Evolutionary conservation across 2,888 invertebrate species (phyloP), one percentile per base, ranked within the genome.

Genomic region (Andrena minutula): DNA sequence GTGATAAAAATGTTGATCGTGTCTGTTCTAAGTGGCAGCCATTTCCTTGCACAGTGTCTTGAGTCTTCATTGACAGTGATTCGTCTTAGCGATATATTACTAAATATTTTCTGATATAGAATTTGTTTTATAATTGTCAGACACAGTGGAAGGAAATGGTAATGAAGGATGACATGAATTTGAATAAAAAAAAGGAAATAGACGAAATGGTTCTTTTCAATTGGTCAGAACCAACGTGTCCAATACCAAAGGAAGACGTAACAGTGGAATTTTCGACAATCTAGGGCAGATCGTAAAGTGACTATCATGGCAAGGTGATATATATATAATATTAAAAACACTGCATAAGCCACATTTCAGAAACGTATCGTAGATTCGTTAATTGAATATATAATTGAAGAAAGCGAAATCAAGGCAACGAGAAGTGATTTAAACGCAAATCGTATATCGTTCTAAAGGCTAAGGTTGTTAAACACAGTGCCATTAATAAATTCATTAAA

Each of bases 311-410:
- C 88, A 91, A 86, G 90, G 88, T 90, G 88, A 88, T 86, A 89
- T 88, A 88, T 84, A 84, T 83, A 66, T 65, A 75, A 89, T 86
- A 81, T 82, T 71, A 61, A 87, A 92, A 91, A 93, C 92, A 93
- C 89, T 91, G 92, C 93, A 92, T 91, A 93, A 93, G 93, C 93
- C 90, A 93, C 91, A 92, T 91, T 85, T 90, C 86, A 90, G 56
- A 84, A 86, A 88, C 77, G 80, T 78, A 85, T 83, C 66, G 73
- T 80, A 75, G 68, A 83, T 81, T 75, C 73, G 79, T 53, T 85
- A 61, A 77, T 79, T 41, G 80, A 74, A 82, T 87, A 82, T 85
- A 75, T 85, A 77, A 82, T 72, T 84, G 65, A 83, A 81, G 82
- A 76, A 91, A 90, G 90, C 90, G 78, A 76, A 86, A 87, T 86